Evolutionary conservation across 1,140 invertebrate species (phyloP), one percentile per base, ranked within the genome.

Genomic region (Pomacea maculata): DNA sequence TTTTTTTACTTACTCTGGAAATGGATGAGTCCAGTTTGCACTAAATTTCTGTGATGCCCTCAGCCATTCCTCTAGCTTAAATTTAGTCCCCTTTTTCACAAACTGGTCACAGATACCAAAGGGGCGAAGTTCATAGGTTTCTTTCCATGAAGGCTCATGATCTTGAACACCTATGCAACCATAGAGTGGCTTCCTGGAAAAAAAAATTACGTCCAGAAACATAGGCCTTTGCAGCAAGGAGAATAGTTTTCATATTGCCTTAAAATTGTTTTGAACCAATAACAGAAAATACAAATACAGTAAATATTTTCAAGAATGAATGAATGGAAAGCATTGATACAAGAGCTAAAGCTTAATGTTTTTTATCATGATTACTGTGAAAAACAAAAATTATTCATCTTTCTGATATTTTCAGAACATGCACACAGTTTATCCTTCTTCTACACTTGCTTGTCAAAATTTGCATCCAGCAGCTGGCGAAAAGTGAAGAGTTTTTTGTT

Each of bases 111-210:
- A 91, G 4, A 86, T 82, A 29, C 90, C 90, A 86, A 84, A 89
- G 7, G 90, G 89, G 75, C 86, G 85, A n/a, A 88, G 71, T 8
- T 85, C 70, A 80, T 90, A 90, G 12, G 34, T 64, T 4, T 64
- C n/a, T 34, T 83, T 67, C 90, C 89, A 90, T 1, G 88, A 90
- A 15, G 80, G 80, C 52, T 91, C 90, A 64, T 85, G 85, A 7
- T 87, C 84, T 80, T 91, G 89, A 29, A 89, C 84, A 25, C 90
- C 89, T 80, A 91, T 90, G 84, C 90, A 91, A 1, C 83, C 87
- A 87, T 86, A 89, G 19, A 91, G 83, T 63, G 86, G 85, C 25
- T 70, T 71, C 70, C 88, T 89, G 79, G 1, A 87, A 74, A 74
- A 70, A 25, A 68, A 17, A 15, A 34, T 14, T 45, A 80, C 75